Evolutionary conservation across 64 coral and sea anemone species (phyloP), one percentile per base, ranked within the genome.

Genomic region (Stichodactyla mertensii): DNA sequence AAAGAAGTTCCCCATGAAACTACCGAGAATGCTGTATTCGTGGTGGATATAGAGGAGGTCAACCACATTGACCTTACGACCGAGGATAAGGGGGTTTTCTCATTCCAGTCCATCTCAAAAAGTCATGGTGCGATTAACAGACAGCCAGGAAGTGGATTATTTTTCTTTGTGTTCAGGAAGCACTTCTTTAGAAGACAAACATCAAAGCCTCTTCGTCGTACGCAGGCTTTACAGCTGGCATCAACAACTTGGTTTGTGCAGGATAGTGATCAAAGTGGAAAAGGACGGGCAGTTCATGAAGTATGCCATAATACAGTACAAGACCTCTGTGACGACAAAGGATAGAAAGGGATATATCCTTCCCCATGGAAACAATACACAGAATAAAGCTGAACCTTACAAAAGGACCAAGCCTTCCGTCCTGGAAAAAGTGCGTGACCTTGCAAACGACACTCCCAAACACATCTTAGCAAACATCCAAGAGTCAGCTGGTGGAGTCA

Each of bases 151-250:
- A 54, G 15, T 52, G 80, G 28, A 31, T 66, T 10, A 6, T 58
- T 14, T 10, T 58, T 58, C 57, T 10, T 14, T 10, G 14, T 62
- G 84, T 16, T 0, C 10, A 14, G 36, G 22, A 77, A 89, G 62
- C 54, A 16, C 52, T 45, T 82, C 83, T 61, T 12, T 69, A 24
- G 69, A 74, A 82, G 10, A 82, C 57, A 89, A 69, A 88, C 57
- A 79, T 27, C 52, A 79, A 58, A 20, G 81, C 51, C 27, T 89
- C 59, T 89, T 79, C 59, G 52, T 52, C 14, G 61, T 89, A 83
- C 77, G 79, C 5, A 89, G 87, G 64, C 79, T 83, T 53, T 89
- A 89, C 80, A 89, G 88, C 64, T 89, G 88, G 88, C 88, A 89
- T 16, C 16, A 24, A 79, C 81, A 16, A 52, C 82, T 83, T 55